Evolutionary conservation across 2,888 invertebrate species (phyloP), one percentile per base, ranked within the genome.

Genomic region (Macrophya annulata): DNA sequence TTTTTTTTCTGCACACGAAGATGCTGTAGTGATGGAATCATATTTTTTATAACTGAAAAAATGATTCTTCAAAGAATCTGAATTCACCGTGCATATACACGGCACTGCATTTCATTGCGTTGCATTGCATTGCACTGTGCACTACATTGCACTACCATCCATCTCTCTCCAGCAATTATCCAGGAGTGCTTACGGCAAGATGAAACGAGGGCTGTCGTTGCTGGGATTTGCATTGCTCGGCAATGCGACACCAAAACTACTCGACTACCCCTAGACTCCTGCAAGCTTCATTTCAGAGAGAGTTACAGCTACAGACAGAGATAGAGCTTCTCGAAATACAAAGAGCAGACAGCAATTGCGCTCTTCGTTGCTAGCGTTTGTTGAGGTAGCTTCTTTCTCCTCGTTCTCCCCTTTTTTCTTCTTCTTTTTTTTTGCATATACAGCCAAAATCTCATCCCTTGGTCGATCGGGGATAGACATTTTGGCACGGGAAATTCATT

Each of bases 111-210:
- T 15, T 12, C 48, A 15, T 5, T 51, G 51, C 51, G 4, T 17
- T 15, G 51, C 51, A 4, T 17, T 51, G 51, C 51, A 15, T 5
- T 21, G 21, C 59, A 21, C 62, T 62, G n/a, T 62, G 25, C 1
- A 62, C 62, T 25, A n/a, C 8, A 62, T n/a, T 51, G 62, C 25
- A 31, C 62, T 25, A 62, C 25, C 62, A 25, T 62, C 85, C 88
- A 86, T 88, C 87, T 87, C 87, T 85, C 85, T 88, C 77, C 40
- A 12, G 88, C 88, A 88, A 89, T 89, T 89, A 88, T 87, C 87
- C 65, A 85, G 85, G 87, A 88, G 87, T 88, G 87, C 87, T 88
- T 86, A 85, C 84, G 86, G 86, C 85, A 82, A 86, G 87, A 88
- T 88, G 87, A 88, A 86, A 88, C 84, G 86, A 51, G 82, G 55